Base-by-base conservation (phyloP, 2,888 invertebrate species). In the Lepidochitona cinerea region DNA sequence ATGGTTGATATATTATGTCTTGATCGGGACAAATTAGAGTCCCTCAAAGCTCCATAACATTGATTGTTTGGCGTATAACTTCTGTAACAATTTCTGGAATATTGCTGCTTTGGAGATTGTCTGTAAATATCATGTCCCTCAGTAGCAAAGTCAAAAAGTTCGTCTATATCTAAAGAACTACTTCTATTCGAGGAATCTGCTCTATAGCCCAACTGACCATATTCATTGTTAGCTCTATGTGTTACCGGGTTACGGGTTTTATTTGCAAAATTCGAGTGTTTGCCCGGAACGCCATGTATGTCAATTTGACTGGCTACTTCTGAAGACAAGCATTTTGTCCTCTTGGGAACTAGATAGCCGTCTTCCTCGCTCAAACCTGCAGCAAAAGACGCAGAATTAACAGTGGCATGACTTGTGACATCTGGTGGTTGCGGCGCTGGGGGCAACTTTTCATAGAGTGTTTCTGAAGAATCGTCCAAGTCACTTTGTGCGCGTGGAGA, bases 301-400 rank as follows among this genome's bases (percentile, higher is more conserved):
- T n/a, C n/a, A n/a, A n/a, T n/a, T n/a, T n/a, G n/a, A 36, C 12
- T 32, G 7, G 7, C 7, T 32, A 32, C 14, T 6, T 14, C 26
- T 2, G 36, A 66, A 4, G 66, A n/a, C 2, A 36, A 33, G 2
- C 18, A 23, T 54, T 53, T 54, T 37, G 78, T 75, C 18, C 75
- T 74, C 36, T 82, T 79, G 0, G 87, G 87, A 26, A 84, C 78
- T 85, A 87, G 86, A 67, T 87, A 87, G 1, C 85, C 87, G 71
- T 86, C 87, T 18, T 83, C 83, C 14, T 82, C 81, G 29, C 23
- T 23, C 2, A 14, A 32, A 29, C 12, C 12, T 32, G 29, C 3
- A 59, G 4, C 32, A 14, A 23, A 29, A 4, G 32, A 59, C 32
- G 12, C 23, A 29, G 12, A 29, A 26, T 18, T 14, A 18, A 59